Percentiles rank a stretch among this genome's conserved stretches.
Evolutionary conservation across 2,113 vertebrate species (phyloP).

Genomic region (Corythornis cristatus): DNA sequence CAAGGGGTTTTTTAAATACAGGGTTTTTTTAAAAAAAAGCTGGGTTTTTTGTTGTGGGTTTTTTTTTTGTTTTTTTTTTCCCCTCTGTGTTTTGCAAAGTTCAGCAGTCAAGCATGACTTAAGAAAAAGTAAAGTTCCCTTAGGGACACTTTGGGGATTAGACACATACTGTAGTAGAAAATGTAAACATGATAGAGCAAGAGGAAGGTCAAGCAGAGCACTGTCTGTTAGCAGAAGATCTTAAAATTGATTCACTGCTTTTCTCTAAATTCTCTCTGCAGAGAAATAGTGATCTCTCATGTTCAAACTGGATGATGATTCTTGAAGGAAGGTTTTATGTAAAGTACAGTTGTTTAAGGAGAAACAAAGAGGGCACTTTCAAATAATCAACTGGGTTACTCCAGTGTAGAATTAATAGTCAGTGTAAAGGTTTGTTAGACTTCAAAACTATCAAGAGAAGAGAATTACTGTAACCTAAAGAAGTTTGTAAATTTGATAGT

Average conservation of each 20-base stretch:
- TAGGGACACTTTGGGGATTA: slow-evolving; percentile 68
- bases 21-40: neutral
- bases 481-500: neutral
- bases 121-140: slow-evolving; percentile 61
- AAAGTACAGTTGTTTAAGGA: neutral
- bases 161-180: slow-evolving; percentile 66
- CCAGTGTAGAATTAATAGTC: neutral
- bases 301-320: neutral
- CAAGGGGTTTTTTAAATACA: neutral
- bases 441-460: neutral
- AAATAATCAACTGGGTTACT: neutral
- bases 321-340: slow-evolving; percentile 20
- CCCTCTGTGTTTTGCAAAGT: slow-evolving; percentile 38
- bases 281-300: slow-evolving; percentile 40
- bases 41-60: neutral
- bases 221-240: slow-evolving; percentile 66
- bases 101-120: slow-evolving; percentile 47
- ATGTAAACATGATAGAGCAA: slow-evolving; percentile 72
- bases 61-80: neutral
- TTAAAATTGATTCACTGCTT: slow-evolving; percentile 70
- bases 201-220: slow-evolving; percentile 64
- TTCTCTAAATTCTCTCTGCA: slow-evolving; percentile 58
- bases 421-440: neutral
- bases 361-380: neutral
- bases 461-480: neutral